Conservation (phyloP, 35 echinoderm and acorn worm species). For the Lytechinus variegatus region DNA sequence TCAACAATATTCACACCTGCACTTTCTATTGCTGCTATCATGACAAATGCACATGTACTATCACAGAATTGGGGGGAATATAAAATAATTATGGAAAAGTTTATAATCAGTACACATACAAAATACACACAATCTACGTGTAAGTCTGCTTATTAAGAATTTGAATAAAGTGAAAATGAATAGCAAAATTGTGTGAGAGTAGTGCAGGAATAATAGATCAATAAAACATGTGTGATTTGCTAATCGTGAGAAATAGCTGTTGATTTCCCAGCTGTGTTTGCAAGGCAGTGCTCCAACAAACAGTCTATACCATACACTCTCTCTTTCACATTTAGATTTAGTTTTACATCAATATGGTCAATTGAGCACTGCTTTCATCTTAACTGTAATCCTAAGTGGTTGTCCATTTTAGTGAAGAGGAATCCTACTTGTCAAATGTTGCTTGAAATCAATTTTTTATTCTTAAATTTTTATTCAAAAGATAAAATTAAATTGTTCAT, state of each 20-base stretch:
- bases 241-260: slow-evolving; percentile 47
- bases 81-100: neutral
- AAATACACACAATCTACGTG: neutral
- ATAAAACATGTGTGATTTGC: slow-evolving; percentile 15
- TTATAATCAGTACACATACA: neutral
- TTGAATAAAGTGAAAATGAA: neutral
- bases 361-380: neutral
- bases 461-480: too few relatives aligned
- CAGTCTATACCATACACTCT: neutral
- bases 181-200: neutral
- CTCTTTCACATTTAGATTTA: neutral
- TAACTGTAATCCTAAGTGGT: neutral
- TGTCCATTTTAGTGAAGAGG: neutral
- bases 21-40: neutral
- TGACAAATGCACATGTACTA: neutral
- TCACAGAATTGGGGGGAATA: neutral
- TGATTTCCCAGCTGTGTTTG: slow-evolving; percentile 48
- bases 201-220: neutral
- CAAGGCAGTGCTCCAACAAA: slow-evolving; percentile 36
- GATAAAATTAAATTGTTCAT: neutral
- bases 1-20: too few relatives aligned
- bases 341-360: neutral
- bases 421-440: neutral
- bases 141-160: neutral
- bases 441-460: neutral